Percentiles rank a stretch among this genome's conserved stretches.
These are phyloP conservation scores for Hoplodrina ambigua DNA, from an alignment of 2,888 invertebrate species.

Conservation along the genomic window DNA sequence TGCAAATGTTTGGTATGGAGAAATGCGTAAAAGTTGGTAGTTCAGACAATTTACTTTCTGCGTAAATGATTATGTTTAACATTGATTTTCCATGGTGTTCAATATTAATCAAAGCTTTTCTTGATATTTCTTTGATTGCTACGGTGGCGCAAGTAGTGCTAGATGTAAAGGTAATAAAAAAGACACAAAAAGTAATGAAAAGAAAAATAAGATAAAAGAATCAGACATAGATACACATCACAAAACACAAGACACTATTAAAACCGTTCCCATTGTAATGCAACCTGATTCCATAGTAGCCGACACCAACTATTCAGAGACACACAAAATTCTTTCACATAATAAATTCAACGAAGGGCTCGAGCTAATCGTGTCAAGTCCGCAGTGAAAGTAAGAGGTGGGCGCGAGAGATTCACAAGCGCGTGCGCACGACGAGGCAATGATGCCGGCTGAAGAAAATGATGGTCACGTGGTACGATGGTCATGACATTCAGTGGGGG, in stretches of 20 bases:
- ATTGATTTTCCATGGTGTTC: slow-evolving; percentile 7
- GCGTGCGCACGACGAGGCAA: slow-evolving; percentile 31
- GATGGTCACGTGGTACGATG: slow-evolving; percentile 39
- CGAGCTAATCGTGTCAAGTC: slow-evolving; percentile 73
- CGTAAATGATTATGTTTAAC: background rate
- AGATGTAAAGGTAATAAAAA: background rate
- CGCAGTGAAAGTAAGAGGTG: slow-evolving; percentile 79
- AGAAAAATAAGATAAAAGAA: background rate
- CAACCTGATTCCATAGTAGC: slow-evolving; percentile 22
- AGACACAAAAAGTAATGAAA: background rate
- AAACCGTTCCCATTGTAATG: slow-evolving; percentile 42
- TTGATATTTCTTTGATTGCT: too few relatives aligned
- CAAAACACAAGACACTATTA: slow-evolving; percentile 27
- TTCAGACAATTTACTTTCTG: slow-evolving; percentile 22
- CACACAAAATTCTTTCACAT: slow-evolving; percentile 53
- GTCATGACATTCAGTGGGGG: slow-evolving; percentile 44
- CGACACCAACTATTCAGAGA: slow-evolving; percentile 30
- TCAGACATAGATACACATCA: slow-evolving; percentile 20
- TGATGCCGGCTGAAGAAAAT: slow-evolving; percentile 29
- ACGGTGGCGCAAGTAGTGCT: too few relatives aligned
- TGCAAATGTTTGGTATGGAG: slow-evolving; percentile 41
- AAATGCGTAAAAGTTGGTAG: slow-evolving; percentile 39
- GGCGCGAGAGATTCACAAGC: slow-evolving; percentile 54
- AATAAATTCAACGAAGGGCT: slow-evolving; percentile 70
- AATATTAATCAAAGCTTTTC: background rate